Base-by-base conservation (phyloP, 2,888 invertebrate species). In the Cosmia trapezina region DNA sequence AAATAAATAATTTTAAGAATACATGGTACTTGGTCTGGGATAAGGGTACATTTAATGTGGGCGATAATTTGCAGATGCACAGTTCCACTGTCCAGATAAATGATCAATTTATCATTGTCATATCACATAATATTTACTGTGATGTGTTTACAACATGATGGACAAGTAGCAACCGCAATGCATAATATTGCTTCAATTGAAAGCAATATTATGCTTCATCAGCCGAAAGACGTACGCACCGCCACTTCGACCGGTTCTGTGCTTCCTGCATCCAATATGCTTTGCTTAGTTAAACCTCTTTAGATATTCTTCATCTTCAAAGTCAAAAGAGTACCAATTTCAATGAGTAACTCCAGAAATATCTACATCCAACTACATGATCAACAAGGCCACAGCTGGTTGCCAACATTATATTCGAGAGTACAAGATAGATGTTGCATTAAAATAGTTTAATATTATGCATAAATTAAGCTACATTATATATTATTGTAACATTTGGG, bases 341-440 rank as follows among this genome's bases (percentile, higher is more conserved):
- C 22, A 47, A 78, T 53, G 33, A 76, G 41, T 43, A 53, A n/a
- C 11, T 81, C 47, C 53, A 81, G 47, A 77, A 77, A 76, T 81
- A 81, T 53, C 62, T 57, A 62, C 57, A 43, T 62, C 11, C 12
- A 56, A 77, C 82, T 57, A 81, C 76, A 78, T 49, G 57, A 59
- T 63, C 53, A 78, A 78, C 77, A 78, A 78, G 77, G 83, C 37
- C 53, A 82, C 82, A 49, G 57, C 56, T 62, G 78, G 49, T 68
- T 82, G 77, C 82, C 82, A 82, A 77, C 77, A 56, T 54, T 65
- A 81, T 41, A 65, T 56, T 56, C 8, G 47, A 17, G 22, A 57
- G 56, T 62, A 57, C 62, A 60, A 74, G 14, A 62, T 37, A 54
- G 41, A 3, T 33, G 33, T 19, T 4, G 19, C 45, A 33, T 37